phyloP scores from a whole-genome alignment of 2,797 vertebrate genomes.

The Pyrrhura leucotis region DNA sequence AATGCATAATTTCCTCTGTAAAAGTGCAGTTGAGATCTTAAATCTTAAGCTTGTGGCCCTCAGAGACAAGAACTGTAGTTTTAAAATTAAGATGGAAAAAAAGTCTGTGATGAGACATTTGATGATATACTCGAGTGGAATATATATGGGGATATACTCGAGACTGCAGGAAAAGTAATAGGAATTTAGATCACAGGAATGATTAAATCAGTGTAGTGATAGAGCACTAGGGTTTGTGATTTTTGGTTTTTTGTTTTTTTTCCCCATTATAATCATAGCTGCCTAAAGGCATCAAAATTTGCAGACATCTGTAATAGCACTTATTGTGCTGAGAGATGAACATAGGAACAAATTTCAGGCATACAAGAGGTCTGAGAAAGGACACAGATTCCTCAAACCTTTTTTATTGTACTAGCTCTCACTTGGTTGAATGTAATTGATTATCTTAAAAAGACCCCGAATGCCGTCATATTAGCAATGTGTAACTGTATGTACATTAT shows the following conservation, averaged over 20 bases:
- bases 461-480: not conserved
- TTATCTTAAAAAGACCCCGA: not conserved
- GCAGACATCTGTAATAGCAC: not conserved
- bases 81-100: not conserved
- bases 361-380: not conserved
- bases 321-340: not conserved
- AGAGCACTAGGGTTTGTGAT: not conserved
- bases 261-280: not conserved
- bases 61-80: not conserved
- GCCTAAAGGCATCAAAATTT: not conserved
- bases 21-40: not conserved
- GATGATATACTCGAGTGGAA: not conserved
- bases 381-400: not conserved
- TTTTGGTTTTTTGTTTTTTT: not conserved
- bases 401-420: not conserved
- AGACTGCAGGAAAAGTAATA: not conserved
- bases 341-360: not conserved
- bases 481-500: not conserved
- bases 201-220: not conserved
- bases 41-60: not conserved
- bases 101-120: not conserved
- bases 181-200: not conserved
- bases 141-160: not conserved
- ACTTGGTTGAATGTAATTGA: not conserved
- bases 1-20: not conserved